Evolutionary conservation across 2,888 invertebrate species (phyloP), one percentile per base, ranked within the genome.

Genomic region (Eledona agricola): DNA sequence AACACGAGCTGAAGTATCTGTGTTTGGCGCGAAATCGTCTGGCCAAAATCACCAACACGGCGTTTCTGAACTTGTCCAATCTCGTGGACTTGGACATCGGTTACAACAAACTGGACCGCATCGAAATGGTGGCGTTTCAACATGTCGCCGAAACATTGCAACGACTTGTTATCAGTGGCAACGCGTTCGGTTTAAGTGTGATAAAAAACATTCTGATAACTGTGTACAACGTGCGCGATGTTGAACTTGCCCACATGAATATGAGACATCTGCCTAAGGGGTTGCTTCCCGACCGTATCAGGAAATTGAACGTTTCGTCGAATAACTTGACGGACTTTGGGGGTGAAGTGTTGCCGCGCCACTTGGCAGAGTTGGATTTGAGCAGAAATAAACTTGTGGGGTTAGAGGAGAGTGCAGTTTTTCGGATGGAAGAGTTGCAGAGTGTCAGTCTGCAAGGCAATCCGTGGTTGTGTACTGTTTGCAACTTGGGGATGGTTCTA

Each of bases 31-130:
- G 84, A 67, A 91, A 91, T 73, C 82, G 88, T 31, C 79, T 92
- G 58, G 88, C 86, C 23, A 83, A 88, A 72, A 81, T 92, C 62
- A 87, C 89, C 57, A 83, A 86, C 47, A 83, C 83, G 59, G 87
- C 90, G 35, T 88, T 92, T 70, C 79, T 82, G 60, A 90, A 90
- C 76, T 79, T 89, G 57, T 83, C 86, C 35, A 81, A 83, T 51
- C 79, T 91, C 49, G 78, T 79, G 53, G 83, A 86, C 63, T 77
- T 92, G 58, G 89, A 91, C 73, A 81, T 92, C 51, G 85, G 89
- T 58, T 85, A 86, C 72, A 90, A 91, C 72, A 87, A 88, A 74
- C 79, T 90, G 60, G 83, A 85, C 63, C 80, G 83, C 38, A 80
- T 89, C 55, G 87, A 88, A 69, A 77, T 81, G 22, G 79, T 80